Evolutionary conservation across 2,888 invertebrate species (phyloP), one percentile per base, ranked within the genome.

Genomic region (Pristionchus mayeri): DNA sequence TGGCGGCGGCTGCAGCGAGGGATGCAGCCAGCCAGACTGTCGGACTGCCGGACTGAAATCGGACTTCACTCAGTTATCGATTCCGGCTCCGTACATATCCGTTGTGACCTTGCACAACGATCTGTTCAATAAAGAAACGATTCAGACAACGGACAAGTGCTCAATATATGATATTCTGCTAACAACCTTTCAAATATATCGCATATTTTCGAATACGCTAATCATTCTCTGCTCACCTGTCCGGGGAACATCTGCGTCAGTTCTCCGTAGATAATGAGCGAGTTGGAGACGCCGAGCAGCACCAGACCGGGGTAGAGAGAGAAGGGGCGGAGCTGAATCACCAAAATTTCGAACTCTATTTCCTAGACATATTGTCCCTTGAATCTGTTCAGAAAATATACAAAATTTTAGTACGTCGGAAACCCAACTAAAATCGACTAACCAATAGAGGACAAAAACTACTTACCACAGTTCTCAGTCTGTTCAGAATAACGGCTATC

Each of bases 181-280:
- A 50, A 50, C 11, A 50, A 50, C 13, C 13, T 13, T 50, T 18
- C 50, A 13, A 50, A 50, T 18, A 50, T 50, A 50, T 2, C 50
- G n/a, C 54, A 7, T 54, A 54, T 21, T n/a, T 16, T 52, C 11
- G 3, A 16, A 21, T 52, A 52, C 6, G 18, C 52, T 52, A 52
- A 52, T 18, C 16, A 52, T 18, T 52, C 18, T 24, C 24, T 24
- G 7, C 54, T n/a, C 24, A 54, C 54, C 54, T 54, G 54, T 3
- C n/a, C 54, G 54, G 54, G 54, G 54, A 54, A 54, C n/a, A 54
- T 24, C 54, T 54, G 54, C 54, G 54, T 54, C n/a, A 54, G 24
- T 24, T 54, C 54, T 16, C 54, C 54, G 54, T 54, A 54, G 54
- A 54, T n/a, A 9, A 24, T n/a, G 54, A 24, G 9, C 2, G 54